These are phyloP conservation scores for Neuroscelio doddi DNA, from an alignment of 2,888 invertebrate species.

Conservation along the genomic window DNA sequence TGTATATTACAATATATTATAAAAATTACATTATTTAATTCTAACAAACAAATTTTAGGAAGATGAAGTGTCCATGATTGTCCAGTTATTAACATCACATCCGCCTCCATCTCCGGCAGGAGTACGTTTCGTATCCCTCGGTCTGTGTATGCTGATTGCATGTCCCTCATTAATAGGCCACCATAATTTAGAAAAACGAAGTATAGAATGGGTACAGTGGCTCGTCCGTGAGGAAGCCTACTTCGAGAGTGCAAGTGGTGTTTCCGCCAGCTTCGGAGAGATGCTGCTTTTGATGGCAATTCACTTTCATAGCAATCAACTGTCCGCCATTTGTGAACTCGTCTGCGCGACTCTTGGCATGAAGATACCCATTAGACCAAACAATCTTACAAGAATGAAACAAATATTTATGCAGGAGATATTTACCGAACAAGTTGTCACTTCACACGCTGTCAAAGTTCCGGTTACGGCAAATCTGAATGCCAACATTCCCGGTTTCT, in stretches of 20 bases:
- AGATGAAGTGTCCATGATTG: constrained; percentile 89
- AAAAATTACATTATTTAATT: background rate
- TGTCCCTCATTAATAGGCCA: constrained; percentile 88
- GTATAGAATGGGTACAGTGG: constrained; percentile 96
- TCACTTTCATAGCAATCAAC: constrained; percentile 96
- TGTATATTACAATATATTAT: too few relatives aligned
- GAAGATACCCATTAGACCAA: constrained; percentile 91
- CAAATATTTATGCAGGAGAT: constrained; percentile 97
- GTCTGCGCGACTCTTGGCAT: constrained; percentile 96
- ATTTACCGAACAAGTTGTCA: constrained; percentile 97
- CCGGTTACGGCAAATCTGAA: constrained; percentile 93
- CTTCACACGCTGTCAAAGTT: constrained; percentile 95
- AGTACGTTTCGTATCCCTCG: constrained; percentile 92
- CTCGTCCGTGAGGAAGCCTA: constrained; percentile 92
- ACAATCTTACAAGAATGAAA: constrained; percentile 90
- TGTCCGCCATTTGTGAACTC: constrained; percentile 92
- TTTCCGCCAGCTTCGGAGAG: constrained; percentile 93
- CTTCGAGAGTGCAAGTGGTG: constrained; percentile 88
- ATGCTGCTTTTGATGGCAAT: constrained; percentile 96
- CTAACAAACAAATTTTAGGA: constrained; percentile 84
- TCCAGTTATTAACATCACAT: constrained; percentile 89
- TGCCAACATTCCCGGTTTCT: constrained; percentile 90
- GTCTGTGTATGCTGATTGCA: constrained; percentile 94
- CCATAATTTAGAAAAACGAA: constrained; percentile 83
- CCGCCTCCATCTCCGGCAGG: constrained; percentile 94